Percentiles rank a stretch among this genome's conserved stretches.
These are phyloP conservation scores for Petrocephalus zakoni DNA, from an alignment of 2,113 vertebrate genomes.

Conservation along the genomic window DNA sequence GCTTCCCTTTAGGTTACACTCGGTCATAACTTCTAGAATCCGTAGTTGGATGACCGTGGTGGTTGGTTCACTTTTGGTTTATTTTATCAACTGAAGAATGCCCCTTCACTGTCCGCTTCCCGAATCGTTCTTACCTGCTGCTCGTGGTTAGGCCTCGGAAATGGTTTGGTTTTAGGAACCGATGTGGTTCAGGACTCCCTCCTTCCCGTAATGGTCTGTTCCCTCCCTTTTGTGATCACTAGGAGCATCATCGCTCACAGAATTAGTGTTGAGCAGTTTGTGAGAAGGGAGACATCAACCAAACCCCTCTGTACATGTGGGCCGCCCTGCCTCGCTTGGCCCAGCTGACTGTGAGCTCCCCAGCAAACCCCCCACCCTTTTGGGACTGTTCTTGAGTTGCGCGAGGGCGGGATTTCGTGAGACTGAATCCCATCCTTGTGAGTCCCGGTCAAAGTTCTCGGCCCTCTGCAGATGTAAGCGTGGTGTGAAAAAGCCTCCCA, in stretches of 20 bases:
- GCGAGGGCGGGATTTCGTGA: not conserved
- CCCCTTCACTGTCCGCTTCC: not conserved
- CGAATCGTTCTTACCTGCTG: constrained; percentile 27
- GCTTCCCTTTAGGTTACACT: not conserved
- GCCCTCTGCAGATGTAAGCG: constrained; percentile 29
- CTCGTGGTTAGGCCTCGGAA: constrained; percentile 26
- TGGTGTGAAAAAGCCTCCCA: not conserved
- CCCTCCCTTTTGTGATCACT: constrained; percentile 30
- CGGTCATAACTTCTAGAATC: not conserved
- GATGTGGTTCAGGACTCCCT: constrained; percentile 16
- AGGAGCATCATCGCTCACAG: constrained; percentile 24
- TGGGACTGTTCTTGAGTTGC: not conserved
- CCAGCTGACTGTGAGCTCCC: constrained; percentile 25
- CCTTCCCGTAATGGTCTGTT: constrained; percentile 8
- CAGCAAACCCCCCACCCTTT: constrained; percentile 1
- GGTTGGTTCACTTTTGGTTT: not conserved
- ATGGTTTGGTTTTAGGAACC: constrained; percentile 28
- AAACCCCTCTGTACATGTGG: not conserved
- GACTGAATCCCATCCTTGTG: not conserved
- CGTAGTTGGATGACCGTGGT: not conserved
- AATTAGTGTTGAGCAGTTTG: constrained; percentile 27
- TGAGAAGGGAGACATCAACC: not conserved
- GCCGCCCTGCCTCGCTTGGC: not conserved
- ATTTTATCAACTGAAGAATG: not conserved
- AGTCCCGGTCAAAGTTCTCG: constrained; percentile 15